These are phyloP conservation scores for Papilio elwesi DNA, from an alignment of 2,888 invertebrate genomes.

Conservation along the genomic window DNA sequence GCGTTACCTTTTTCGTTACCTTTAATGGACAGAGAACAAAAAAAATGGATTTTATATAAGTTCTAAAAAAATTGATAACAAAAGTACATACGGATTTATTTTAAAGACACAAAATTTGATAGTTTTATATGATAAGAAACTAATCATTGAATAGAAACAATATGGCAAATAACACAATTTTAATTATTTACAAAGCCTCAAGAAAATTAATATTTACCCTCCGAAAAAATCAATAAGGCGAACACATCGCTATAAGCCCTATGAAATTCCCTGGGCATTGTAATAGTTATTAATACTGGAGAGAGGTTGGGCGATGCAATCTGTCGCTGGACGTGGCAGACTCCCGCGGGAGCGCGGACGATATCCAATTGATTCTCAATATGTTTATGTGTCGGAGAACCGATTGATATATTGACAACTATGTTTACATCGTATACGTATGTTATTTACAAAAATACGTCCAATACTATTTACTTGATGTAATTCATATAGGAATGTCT, in stretches of 20 bases:
- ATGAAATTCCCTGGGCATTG: conserved; percentile 8
- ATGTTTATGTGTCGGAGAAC: not conserved
- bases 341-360: conserved; percentile 12
- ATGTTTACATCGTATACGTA: not conserved
- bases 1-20: too few species aligned
- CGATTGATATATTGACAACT: not conserved
- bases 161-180: not conserved
- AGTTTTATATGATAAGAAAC: too few species aligned
- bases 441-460: too few species aligned
- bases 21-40: too few species aligned
- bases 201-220: not conserved
- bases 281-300: conserved; percentile 6
- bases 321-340: conserved; percentile 1
- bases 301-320: not conserved
- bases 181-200: not conserved
- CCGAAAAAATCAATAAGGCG: conserved; percentile 14
- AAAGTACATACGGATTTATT: too few species aligned
- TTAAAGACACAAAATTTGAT: too few species aligned
- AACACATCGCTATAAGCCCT: conserved; percentile 3
- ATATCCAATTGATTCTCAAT: conserved; percentile 8
- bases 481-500: too few species aligned
- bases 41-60: too few species aligned
- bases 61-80: too few species aligned
- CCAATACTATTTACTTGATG: too few species aligned
- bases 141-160: too few species aligned